Evolutionary conservation across 2,888 invertebrate species (phyloP).

Genomic region (Arrhopalites spinosus): DNA sequence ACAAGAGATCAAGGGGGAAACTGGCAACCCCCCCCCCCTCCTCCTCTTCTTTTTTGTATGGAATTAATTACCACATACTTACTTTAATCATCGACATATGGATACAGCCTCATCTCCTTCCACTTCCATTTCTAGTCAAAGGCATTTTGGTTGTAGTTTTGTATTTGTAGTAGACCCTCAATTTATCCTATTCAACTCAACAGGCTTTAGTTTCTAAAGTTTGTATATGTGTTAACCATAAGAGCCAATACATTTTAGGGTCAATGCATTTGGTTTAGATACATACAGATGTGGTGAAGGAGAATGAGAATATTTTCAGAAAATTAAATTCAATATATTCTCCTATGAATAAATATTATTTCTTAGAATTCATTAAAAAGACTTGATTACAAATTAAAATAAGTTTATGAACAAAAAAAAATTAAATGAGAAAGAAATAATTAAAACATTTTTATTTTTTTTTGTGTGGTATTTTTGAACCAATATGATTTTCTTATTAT

Average conservation of each 20-base stretch:
- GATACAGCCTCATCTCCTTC: background rate
- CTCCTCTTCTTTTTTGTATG: background rate
- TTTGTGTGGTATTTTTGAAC: background rate
- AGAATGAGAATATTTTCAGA: too few relatives aligned
- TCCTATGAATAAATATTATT: too few relatives aligned
- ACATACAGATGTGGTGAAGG: background rate
- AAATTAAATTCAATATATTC: background rate
- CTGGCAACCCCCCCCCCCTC: too few relatives aligned
- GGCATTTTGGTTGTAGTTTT: too few relatives aligned
- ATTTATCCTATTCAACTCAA: conserved; percentile 5
- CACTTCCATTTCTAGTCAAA: too few relatives aligned
- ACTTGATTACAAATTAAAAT: background rate
- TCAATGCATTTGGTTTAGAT: background rate
- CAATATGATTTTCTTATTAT: background rate
- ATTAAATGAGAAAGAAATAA: conserved; percentile 10
- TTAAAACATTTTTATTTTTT: background rate
- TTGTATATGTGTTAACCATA: background rate
- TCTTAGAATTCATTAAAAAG: background rate
- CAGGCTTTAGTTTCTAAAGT: background rate
- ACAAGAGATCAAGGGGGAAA: background rate
- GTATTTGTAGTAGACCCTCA: too few relatives aligned
- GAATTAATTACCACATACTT: conserved; percentile 19
- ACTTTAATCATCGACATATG: background rate
- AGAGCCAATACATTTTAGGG: background rate
- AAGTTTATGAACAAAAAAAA: background rate